Percentiles rank a stretch among this genome's conserved stretches.
These are phyloP conservation scores for Aphelinus certus DNA, from an alignment of 1,140 invertebrate genomes.

Conservation along the genomic window DNA sequence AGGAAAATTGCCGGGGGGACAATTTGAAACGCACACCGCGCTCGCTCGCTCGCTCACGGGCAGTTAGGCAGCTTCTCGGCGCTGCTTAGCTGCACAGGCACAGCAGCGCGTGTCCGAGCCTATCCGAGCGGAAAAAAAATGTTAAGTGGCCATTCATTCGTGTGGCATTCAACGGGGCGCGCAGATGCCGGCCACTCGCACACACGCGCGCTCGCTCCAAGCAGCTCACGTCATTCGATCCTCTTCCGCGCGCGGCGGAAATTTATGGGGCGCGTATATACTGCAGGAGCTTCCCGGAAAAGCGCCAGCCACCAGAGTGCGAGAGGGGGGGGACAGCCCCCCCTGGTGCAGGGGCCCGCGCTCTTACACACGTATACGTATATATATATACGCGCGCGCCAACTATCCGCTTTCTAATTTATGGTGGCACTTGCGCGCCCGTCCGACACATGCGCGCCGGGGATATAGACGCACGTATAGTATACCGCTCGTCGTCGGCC, in stretches of 20 bases:
- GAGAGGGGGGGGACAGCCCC: no score
- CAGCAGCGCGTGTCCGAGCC: no score
- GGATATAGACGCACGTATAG: neutral
- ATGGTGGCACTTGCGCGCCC: slow-evolving; percentile 21
- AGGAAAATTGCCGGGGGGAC: slow-evolving; percentile 8
- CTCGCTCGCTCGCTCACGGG: neutral
- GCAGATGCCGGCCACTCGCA: slow-evolving; percentile 5
- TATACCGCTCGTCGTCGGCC: neutral
- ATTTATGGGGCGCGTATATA: slow-evolving; percentile 20
- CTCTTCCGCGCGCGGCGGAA: slow-evolving; percentile 16
- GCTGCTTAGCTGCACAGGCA: no score
- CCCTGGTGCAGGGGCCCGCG: neutral
- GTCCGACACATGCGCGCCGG: neutral
- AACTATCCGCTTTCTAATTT: slow-evolving; percentile 23
- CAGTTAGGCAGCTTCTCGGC: neutral
- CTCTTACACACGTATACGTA: no score
- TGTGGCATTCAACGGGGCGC: neutral
- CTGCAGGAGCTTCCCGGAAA: slow-evolving; percentile 27
- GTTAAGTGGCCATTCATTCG: slow-evolving; percentile 2
- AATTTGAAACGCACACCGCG: neutral
- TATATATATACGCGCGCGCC: no score
- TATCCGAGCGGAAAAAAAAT: neutral
- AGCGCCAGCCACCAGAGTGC: neutral
- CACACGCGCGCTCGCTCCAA: neutral
- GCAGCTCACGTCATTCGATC: slow-evolving; percentile 28